A percentile compares a stretch with the other conserved stretches of the same genome.
phyloP scores from a whole-genome alignment of 2,888 invertebrate genomes.

The Xestobium rufovillosum region DNA sequence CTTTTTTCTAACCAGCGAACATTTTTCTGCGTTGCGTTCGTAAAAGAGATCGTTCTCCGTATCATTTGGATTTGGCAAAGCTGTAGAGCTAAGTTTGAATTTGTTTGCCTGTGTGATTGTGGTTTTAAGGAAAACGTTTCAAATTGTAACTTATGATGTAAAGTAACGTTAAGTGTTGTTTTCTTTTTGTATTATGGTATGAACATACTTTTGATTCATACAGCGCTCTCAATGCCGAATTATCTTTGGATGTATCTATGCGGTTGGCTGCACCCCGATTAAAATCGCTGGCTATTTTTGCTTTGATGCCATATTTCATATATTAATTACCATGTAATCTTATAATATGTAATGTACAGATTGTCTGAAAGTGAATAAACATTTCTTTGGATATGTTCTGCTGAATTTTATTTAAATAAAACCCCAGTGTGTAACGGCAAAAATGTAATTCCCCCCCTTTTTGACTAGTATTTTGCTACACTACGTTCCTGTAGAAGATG shows the following conservation, averaged over 20 bases:
- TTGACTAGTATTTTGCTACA: no score
- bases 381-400: conserved; percentile 41
- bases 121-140: no score
- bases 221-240: conserved; percentile 40
- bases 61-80: neutral
- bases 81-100: neutral
- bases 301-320: conserved; percentile 46
- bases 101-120: conserved; percentile 2
- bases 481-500: no score
- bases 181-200: conserved; percentile 12
- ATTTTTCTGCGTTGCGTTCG: neutral
- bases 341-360: conserved; percentile 46
- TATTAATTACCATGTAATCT: conserved; percentile 43
- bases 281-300: conserved; percentile 39
- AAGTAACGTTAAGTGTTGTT: conserved; percentile 7
- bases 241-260: conserved; percentile 39
- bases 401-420: no score
- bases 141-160: conserved; percentile 9
- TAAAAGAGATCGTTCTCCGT: neutral
- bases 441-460: no score
- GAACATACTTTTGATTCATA: no score
- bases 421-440: no score
- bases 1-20: no score
- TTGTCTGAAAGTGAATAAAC: conserved; percentile 47
- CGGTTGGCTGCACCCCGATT: conserved; percentile 36